Conservation (phyloP, 2,888 invertebrate genomes). For the Synergus umbraculus region DNA sequence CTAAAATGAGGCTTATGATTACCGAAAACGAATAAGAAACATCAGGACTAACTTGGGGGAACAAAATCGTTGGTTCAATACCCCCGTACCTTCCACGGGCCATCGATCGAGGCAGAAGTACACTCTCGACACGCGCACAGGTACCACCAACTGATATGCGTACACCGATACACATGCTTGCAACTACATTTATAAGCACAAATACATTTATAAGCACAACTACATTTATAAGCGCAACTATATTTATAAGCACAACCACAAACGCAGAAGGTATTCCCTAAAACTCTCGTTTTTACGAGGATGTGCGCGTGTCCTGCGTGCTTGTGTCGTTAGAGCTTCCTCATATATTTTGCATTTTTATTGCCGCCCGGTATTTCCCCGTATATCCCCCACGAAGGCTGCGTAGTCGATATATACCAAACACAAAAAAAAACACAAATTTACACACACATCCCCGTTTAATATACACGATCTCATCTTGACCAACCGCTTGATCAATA, state of each 20-base stretch:
- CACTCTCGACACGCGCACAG: slow-evolving; percentile 35
- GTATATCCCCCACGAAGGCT: slow-evolving; percentile 27
- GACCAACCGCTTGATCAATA: slow-evolving; percentile 22
- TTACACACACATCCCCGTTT: background rate
- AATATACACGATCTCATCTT: background rate
- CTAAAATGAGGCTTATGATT: slow-evolving; percentile 17
- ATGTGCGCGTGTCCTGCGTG: slow-evolving; percentile 54
- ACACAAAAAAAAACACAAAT: slow-evolving; percentile 23
- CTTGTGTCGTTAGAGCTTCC: slow-evolving; percentile 60
- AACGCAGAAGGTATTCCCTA: slow-evolving; percentile 35
- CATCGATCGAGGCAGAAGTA: slow-evolving; percentile 55
- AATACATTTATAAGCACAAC: background rate
- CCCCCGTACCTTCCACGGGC: slow-evolving; percentile 53
- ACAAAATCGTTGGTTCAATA: slow-evolving; percentile 58
- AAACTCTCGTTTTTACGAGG: slow-evolving; percentile 57
- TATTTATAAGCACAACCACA: slow-evolving; percentile 14
- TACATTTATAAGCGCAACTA: slow-evolving; percentile 3
- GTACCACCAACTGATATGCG: slow-evolving; percentile 16
- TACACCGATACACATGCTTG: background rate
- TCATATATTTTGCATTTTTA: slow-evolving; percentile 73
- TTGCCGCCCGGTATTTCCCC: slow-evolving; percentile 63
- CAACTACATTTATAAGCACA: background rate
- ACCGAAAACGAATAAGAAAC: slow-evolving; percentile 9
- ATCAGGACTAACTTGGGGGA: slow-evolving; percentile 23
- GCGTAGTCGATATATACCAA: slow-evolving; percentile 21